Evolutionary conservation across 92 coral and sea anemone species (phyloP), one percentile per base, ranked within the genome.

Genomic region (Zoanthus sansibaricus): DNA sequence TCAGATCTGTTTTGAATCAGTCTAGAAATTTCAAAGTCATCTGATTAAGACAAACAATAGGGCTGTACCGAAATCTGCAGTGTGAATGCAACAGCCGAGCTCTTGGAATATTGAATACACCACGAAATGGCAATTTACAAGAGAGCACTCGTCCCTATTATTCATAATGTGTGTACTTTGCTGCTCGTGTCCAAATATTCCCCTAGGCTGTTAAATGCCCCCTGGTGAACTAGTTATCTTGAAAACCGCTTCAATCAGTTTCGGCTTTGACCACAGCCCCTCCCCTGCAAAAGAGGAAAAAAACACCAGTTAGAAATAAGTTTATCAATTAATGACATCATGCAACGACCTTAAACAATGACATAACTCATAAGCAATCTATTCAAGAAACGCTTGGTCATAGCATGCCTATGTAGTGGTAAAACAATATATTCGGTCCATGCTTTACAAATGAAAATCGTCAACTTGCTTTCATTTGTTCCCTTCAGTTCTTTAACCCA

Each of bases 21-120:
- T 78, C 75, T 75, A 72, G 67, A 31, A 48, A 51, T 78, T 90
- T 90, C 93, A 87, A 87, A 90, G 90, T 83, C 83, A 72, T 76
- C 90, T 89, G 79, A 67, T 90, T 20, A 30, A 31, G 59, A 79
- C 44, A 79, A 79, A 64, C 84, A 79, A 79, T 32, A 42, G 32
- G 7, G 62, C 58, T 44, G 9, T 47, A 69, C 25, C 33, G 48
- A 64, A 45, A 79, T 61, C 68, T 61, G 55, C 73, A 61, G 9
- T 68, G 72, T 17, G 44, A 30, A 64, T 18, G 33, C 84, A 79
- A 45, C 56, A 79, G 73, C 1, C 16, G 13, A 64, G 56, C 44
- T 68, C 84, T 44, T 46, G 84, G 25, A 17, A 47, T 61, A 25
- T 25, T 25, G 73, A 79, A 9, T 16, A 62, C 61, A 45, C 15